Evolutionary conservation across 2,113 vertebrate species (phyloP).

Genomic region (Albula glossodonta): DNA sequence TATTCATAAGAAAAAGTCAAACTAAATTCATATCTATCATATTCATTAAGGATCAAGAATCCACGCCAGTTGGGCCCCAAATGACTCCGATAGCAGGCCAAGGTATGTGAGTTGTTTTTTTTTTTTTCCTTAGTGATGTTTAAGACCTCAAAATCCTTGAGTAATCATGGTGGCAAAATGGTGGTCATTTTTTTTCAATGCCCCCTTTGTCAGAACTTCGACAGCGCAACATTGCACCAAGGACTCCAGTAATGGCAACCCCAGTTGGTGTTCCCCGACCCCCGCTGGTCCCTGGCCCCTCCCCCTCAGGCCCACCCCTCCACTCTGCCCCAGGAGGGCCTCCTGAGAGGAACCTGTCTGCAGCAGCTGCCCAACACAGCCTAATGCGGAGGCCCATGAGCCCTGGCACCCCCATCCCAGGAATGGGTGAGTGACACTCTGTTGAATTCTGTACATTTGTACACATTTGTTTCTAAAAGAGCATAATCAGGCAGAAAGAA

Average conservation of each 20-base stretch:
- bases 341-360: constrained; percentile 76
- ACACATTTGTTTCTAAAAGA: no score
- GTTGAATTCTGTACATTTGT: no score
- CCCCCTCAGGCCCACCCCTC: constrained; percentile 74
- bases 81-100: constrained; percentile 87
- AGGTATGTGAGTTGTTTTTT: constrained; percentile 67
- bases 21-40: constrained; percentile 16
- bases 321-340: constrained; percentile 82
- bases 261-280: constrained; percentile 67
- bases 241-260: constrained; percentile 61
- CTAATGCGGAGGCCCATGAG: constrained; percentile 83
- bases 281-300: constrained; percentile 57
- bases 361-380: constrained; percentile 76
- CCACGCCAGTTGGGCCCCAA: constrained; percentile 71
- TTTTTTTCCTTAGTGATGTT: not conserved
- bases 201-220: constrained; percentile 80
- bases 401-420: constrained; percentile 84
- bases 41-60: constrained; percentile 79
- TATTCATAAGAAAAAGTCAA: not conserved
- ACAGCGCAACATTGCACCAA: constrained; percentile 82
- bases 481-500: no score
- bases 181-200: not conserved
- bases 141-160: not conserved
- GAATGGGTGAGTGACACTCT: constrained; percentile 85
- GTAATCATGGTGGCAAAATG: not conserved